Evolutionary conservation across 2,113 vertebrate species (phyloP), one percentile per base, ranked within the genome.

Genomic region (Charina bottae): DNA sequence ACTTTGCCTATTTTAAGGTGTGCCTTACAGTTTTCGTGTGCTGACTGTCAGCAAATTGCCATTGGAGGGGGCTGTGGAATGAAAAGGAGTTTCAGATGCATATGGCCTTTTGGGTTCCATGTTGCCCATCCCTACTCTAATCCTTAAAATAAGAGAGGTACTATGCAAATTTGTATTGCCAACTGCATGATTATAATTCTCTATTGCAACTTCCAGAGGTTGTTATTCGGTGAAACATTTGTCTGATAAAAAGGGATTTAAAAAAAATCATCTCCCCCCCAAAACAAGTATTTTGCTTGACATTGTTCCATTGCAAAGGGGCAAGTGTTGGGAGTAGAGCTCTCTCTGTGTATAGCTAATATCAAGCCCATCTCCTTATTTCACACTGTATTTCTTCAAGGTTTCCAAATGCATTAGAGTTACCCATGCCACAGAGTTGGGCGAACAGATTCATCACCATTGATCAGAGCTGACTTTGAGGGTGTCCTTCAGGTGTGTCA

Each of bases 391-490:
- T 96, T 94, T 97, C 94, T 58, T 97, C 96, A 96, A 97, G 96
- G 96, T 64, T 97, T 96, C 92, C 88, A 91, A 96, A 88, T 89
- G 56, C 87, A 94, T 97, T 96, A 90, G 46, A 93, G 28, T 78
- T 94, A 68, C 24, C 95, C 87, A 21, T 42, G 21, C 33, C 33
- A 64, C 85, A 93, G 93, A 93, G 12, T 87, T 93, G 93, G 96
- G 95, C 91, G 93, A 95, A 94, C 9, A 5, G 83, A 91, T 96
- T 95, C 89, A 94, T 95, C 95, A 93, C 83, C 93, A 96, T 94
- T 96, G 96, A 96, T 97, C 96, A 97, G 89, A 94, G 84, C 88
- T 92, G 97, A 97, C 96, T 97, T 97, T 96, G 94, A 96, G 59
- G 11, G 53, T 42, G 97, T 97, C 97, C 97, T 98, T 97, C 97